Evolutionary conservation across 1,140 invertebrate species (phyloP).

Genomic region (Patella vulgata): DNA sequence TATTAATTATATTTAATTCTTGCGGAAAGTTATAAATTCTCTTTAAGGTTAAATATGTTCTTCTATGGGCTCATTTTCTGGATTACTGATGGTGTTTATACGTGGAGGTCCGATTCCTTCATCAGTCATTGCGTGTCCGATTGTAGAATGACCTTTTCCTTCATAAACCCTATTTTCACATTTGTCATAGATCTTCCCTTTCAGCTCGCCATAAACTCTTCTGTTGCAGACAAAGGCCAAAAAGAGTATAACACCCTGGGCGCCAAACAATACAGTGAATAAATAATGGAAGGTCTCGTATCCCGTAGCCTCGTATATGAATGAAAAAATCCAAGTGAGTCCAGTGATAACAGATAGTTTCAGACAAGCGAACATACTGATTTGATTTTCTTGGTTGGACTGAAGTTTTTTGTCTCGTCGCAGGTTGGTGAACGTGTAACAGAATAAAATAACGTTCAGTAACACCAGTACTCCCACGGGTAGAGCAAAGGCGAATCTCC

Average conservation of each 20-base stretch:
- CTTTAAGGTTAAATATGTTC: no score
- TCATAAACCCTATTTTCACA: no score
- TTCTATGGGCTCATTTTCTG: no score
- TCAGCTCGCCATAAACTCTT: not conserved
- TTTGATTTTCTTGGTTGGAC: not conserved
- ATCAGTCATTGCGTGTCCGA: no score
- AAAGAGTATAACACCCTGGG: not conserved
- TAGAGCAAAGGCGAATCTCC: not conserved
- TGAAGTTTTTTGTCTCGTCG: not conserved
- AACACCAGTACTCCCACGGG: not conserved
- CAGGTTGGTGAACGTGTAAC: not conserved
- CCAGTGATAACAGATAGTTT: slow-evolving; percentile 6
- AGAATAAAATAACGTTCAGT: not conserved
- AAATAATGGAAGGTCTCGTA: not conserved
- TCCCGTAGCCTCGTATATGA: not conserved
- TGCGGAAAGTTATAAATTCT: no score
- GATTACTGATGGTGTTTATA: no score
- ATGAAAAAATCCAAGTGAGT: not conserved
- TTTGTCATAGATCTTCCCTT: no score
- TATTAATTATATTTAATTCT: no score
- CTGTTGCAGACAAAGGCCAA: slow-evolving; percentile 1
- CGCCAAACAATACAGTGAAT: not conserved
- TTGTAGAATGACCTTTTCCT: no score
- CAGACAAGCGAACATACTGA: not conserved
- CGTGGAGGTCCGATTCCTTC: no score